Evolutionary conservation across 2,113 vertebrate species (phyloP).

Genomic region (Embiotoca jacksoni): DNA sequence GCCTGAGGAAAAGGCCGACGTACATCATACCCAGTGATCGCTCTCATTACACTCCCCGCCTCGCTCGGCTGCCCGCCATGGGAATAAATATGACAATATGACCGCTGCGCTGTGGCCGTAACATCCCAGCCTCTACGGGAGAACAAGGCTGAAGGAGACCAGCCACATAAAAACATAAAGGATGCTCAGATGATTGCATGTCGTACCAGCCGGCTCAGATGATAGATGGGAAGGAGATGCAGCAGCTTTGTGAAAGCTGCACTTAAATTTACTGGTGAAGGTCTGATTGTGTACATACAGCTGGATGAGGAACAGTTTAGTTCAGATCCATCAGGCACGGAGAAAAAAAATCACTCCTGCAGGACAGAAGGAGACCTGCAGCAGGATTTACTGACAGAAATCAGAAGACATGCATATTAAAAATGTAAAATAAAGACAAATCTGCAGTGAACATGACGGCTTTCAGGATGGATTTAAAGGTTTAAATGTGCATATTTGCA

Average conservation of each 20-base stretch:
- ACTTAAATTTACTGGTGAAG: constrained; percentile 21
- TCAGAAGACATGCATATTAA: no score
- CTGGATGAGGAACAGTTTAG: constrained; percentile 3
- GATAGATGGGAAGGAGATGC: constrained; percentile 22
- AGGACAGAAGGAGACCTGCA: no score
- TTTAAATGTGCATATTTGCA: no score
- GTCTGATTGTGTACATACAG: constrained; percentile 2
- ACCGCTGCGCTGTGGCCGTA: not conserved
- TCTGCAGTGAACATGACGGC: no score
- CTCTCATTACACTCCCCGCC: constrained; percentile 48
- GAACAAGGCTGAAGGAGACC: not conserved
- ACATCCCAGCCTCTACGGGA: not conserved
- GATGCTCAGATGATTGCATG: constrained; percentile 6
- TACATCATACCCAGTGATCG: constrained; percentile 43
- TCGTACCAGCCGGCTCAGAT: constrained; percentile 1
- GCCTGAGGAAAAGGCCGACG: constrained; percentile 1
- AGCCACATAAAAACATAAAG: constrained; percentile 15
- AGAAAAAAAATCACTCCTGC: not conserved
- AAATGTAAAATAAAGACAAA: no score
- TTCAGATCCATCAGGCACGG: not conserved
- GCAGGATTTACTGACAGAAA: no score
- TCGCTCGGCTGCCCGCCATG: constrained; percentile 4
- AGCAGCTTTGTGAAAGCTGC: not conserved
- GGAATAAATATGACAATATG: constrained; percentile 38
- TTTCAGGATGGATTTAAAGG: no score